phyloP scores from a whole-genome alignment of 2,113 vertebrate genomes.

The Pseudois nayaur region DNA sequence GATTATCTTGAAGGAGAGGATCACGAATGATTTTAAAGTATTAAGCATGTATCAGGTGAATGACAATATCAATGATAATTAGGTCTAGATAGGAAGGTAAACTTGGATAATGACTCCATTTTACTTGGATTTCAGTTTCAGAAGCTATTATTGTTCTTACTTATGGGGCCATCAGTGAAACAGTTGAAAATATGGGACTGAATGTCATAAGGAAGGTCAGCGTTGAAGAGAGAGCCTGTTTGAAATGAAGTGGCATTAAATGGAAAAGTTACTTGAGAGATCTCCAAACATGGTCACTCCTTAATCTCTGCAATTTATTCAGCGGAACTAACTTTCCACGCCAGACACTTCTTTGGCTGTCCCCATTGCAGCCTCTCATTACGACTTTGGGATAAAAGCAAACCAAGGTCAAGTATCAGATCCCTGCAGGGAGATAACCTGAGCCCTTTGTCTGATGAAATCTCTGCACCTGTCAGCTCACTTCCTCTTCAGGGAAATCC shows the following conservation, averaged over 20 bases:
- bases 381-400: conserved; percentile 29
- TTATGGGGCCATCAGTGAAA: neutral
- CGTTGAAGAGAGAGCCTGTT: neutral
- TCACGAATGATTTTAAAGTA: neutral
- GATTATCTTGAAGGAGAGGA: neutral
- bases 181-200: neutral
- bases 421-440: conserved; percentile 14
- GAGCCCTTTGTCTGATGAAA: conserved; percentile 21
- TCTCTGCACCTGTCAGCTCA: conserved; percentile 36
- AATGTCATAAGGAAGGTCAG: neutral
- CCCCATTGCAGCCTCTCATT: neutral
- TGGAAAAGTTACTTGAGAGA: conserved; percentile 20
- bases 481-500: conserved; percentile 39
- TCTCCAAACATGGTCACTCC: conserved; percentile 8
- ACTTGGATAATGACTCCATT: neutral
- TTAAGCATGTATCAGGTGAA: neutral
- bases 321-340: neutral
- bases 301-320: conserved; percentile 36
- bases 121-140: neutral
- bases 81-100: neutral
- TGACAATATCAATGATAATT: neutral
- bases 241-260: conserved; percentile 22
- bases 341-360: conserved; percentile 16
- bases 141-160: neutral
- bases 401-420: conserved; percentile 41